phyloP scores from a whole-genome alignment of 2,113 vertebrate genomes.

The Melanerpes aurifrons region DNA sequence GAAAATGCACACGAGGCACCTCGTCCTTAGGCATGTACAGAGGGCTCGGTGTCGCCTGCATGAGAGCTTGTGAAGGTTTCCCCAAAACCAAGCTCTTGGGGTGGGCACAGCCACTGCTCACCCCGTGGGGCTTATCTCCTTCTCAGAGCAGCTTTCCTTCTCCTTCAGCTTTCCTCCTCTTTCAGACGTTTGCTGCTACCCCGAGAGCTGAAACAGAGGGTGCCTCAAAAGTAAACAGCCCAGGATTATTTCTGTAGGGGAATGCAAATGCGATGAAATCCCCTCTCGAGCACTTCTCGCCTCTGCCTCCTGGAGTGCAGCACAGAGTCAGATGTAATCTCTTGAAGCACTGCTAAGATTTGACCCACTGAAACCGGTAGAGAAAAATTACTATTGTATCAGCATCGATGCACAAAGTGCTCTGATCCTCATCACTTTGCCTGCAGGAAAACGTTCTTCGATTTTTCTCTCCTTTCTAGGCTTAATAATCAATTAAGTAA shows the following conservation, averaged over 20 bases:
- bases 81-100: neutral
- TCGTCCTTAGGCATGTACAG: rapidly evolving
- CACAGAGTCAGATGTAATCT: neutral
- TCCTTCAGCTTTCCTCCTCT: too few relatives aligned
- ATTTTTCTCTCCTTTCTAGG: neutral
- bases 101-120: rapidly evolving
- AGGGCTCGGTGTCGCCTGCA: rapidly evolving
- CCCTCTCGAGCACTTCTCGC: neutral
- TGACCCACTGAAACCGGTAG: neutral
- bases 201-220: neutral
- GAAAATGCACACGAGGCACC: rapidly evolving
- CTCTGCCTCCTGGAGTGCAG: neutral
- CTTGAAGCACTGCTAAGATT: neutral
- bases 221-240: neutral
- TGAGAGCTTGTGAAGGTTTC: rapidly evolving
- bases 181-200: neutral
- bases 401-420: neutral
- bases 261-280: neutral
- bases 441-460: neutral
- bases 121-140: too few relatives aligned
- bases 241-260: neutral
- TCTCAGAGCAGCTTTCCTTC: too few relatives aligned
- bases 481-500: conserved; percentile 31
- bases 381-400: neutral
- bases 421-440: neutral